Percentiles rank a stretch among this genome's conserved stretches.
These are phyloP conservation scores for Rhabdornis inornatus DNA, from an alignment of 2,113 vertebrate genomes.

Conservation along the genomic window DNA sequence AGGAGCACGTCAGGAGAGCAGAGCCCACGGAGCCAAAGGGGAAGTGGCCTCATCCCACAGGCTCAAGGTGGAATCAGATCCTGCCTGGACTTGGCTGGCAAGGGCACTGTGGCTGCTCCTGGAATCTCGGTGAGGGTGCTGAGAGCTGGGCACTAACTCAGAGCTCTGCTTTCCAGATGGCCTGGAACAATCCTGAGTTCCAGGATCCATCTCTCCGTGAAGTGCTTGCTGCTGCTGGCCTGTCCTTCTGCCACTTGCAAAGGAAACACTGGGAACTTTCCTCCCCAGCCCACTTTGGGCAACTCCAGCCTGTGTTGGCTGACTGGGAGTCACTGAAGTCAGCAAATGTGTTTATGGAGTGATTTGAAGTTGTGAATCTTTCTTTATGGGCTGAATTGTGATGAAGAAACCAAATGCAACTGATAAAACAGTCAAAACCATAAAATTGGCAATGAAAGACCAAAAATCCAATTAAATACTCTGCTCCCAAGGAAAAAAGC, in stretches of 20 bases:
- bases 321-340: neutral
- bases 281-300: neutral
- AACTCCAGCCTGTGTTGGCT: neutral
- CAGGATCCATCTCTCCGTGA: neutral
- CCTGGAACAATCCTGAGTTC: neutral
- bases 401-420: neutral
- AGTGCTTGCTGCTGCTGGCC: neutral
- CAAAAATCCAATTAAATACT: neutral
- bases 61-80: neutral
- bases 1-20: conserved; percentile 42
- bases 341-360: neutral
- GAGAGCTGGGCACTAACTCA: conserved; percentile 1
- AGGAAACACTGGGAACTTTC: neutral
- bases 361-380: neutral
- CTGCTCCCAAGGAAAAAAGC: neutral
- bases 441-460: neutral
- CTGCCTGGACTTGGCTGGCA: neutral
- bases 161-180: conserved; percentile 12
- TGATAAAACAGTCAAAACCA: neutral
- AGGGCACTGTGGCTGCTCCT: neutral
- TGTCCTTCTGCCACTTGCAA: neutral
- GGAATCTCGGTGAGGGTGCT: neutral
- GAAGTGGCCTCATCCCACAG: conserved; percentile 31
- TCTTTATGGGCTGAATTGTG: neutral
- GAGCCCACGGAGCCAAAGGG: conserved; percentile 19